Conservation (phyloP, 2,888 invertebrate genomes). For the Scaptomyza parva region DNA sequence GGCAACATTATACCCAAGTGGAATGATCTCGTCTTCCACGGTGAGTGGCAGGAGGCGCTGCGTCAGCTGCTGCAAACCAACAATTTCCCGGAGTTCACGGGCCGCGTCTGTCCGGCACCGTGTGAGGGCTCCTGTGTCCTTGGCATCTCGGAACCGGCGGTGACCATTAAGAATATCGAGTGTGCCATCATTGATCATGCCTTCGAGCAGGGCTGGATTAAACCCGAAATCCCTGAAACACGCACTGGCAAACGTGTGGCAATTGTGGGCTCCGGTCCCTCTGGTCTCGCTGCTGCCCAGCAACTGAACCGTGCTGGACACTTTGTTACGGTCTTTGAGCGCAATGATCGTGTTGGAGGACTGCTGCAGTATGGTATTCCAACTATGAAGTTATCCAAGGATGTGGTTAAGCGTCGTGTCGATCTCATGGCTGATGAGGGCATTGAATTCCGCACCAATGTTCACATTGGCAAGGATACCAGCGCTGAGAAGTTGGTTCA, state of each 20-base stretch:
- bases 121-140: constrained; percentile 99
- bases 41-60: constrained; percentile 97
- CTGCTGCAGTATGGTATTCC: constrained; percentile 99
- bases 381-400: constrained; percentile 98
- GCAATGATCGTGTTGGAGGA: constrained; percentile 98
- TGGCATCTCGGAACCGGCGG: constrained; percentile 97
- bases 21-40: constrained; percentile 98
- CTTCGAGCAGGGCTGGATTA: constrained; percentile 97
- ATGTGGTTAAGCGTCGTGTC: constrained; percentile 95
- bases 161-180: constrained; percentile 99
- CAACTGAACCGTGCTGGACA: constrained; percentile 98
- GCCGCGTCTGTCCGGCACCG: constrained; percentile 97
- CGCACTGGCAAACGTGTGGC: constrained; percentile 94
- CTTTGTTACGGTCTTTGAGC: constrained; percentile 97
- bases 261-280: constrained; percentile 97
- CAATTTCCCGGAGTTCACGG: constrained; percentile 99
- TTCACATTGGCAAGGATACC: constrained; percentile 96
- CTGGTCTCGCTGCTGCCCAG: constrained; percentile 97
- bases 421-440: constrained; percentile 95
- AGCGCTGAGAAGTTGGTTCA: constrained; percentile 89
- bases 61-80: constrained; percentile 98
- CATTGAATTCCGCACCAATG: constrained; percentile 93
- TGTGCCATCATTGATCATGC: constrained; percentile 99
- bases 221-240: constrained; percentile 90
- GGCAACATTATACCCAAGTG: constrained; percentile 99